Evolutionary conservation across 2,888 invertebrate species (phyloP).

Genomic region (Catotricha subobsoleta): DNA sequence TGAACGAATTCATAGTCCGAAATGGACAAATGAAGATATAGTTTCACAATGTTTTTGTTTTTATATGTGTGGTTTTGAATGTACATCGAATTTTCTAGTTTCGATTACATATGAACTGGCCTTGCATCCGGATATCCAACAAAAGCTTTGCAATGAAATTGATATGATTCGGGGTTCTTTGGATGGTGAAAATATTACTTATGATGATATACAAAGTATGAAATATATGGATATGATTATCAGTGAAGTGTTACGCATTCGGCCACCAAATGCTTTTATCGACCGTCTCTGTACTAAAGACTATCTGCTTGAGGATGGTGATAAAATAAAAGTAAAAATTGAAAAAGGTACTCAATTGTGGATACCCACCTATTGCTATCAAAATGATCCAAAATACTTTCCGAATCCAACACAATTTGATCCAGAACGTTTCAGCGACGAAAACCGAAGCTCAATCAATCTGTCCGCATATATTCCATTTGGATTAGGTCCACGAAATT

Average conservation of each 20-base stretch:
- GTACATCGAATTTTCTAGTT: conserved; percentile 14
- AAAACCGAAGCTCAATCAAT: conserved; percentile 27
- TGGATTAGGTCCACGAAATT: too few species aligned
- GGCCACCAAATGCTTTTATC: conserved; percentile 9
- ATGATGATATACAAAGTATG: not conserved
- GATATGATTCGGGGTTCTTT: not conserved
- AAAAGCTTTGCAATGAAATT: not conserved
- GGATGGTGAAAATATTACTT: not conserved
- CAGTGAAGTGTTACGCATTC: conserved; percentile 18
- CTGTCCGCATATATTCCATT: conserved; percentile 27
- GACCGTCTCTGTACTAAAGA: conserved; percentile 2
- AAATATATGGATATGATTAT: conserved; percentile 7
- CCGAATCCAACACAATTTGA: conserved; percentile 32
- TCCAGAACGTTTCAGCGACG: conserved; percentile 32
- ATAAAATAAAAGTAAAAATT: conserved; percentile 3
- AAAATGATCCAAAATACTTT: conserved; percentile 27
- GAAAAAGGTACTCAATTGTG: conserved; percentile 4
- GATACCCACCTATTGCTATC: conserved; percentile 24
- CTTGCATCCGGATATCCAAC: conserved; percentile 4
- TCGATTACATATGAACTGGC: conserved; percentile 4
- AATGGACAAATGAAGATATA: not conserved
- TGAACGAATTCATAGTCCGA: conserved; percentile 6
- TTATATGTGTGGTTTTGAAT: conserved; percentile 3
- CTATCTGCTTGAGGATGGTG: not conserved
- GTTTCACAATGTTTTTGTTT: conserved; percentile 4